Evolutionary conservation across 2,888 invertebrate species (phyloP).

Genomic region (Drosophila helvetica): DNA sequence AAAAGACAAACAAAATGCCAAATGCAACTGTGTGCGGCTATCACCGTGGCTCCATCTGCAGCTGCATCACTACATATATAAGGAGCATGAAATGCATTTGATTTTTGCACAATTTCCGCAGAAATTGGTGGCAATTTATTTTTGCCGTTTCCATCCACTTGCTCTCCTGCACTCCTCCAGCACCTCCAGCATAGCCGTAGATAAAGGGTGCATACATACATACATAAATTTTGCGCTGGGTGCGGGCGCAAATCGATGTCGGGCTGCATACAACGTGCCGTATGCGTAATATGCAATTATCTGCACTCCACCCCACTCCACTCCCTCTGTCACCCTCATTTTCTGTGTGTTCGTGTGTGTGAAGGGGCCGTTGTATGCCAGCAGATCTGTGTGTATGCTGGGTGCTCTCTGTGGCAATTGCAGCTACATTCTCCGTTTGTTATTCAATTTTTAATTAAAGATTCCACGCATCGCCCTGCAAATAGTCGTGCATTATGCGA

Average conservation of each 20-base stretch:
- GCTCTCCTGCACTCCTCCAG: not conserved
- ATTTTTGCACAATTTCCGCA: constrained; percentile 64
- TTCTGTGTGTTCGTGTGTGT: too few relatives aligned
- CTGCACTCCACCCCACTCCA: constrained; percentile 22
- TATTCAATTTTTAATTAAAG: constrained; percentile 66
- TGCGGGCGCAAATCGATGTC: constrained; percentile 14
- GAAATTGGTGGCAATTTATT: constrained; percentile 50
- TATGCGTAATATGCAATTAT: constrained; percentile 69
- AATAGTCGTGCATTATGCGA: constrained; percentile 48
- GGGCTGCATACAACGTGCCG: constrained; percentile 34
- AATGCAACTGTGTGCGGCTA: constrained; percentile 14
- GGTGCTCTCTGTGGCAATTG: constrained; percentile 8
- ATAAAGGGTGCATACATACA: constrained; percentile 16
- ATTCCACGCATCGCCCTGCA: constrained; percentile 39
- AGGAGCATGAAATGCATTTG: constrained; percentile 64
- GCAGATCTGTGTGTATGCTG: too few relatives aligned
- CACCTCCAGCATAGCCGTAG: not conserved
- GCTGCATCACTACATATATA: constrained; percentile 53
- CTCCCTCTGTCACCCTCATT: not conserved
- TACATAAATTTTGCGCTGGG: constrained; percentile 20
- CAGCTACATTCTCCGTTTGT: constrained; percentile 36
- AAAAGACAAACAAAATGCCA: constrained; percentile 57
- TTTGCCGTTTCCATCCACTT: constrained; percentile 17
- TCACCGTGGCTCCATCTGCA: constrained; percentile 8
- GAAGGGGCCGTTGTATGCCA: not conserved